Conservation (phyloP, 2,888 invertebrate species). For the Gastrophysa polygoni region DNA sequence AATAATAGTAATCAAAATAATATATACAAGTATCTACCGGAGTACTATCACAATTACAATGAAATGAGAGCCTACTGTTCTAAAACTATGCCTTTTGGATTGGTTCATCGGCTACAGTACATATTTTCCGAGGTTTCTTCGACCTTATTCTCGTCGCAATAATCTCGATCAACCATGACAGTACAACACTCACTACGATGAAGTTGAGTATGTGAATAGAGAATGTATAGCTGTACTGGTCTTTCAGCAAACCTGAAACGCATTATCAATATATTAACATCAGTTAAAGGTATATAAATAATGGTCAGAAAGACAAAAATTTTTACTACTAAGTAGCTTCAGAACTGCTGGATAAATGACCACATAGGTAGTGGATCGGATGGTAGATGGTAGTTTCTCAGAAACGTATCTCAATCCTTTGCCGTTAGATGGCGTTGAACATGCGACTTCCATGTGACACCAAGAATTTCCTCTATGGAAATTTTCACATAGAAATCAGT, state of each 20-base stretch:
- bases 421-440: too few relatives aligned
- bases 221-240: conserved; percentile 67
- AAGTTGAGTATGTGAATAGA: conserved; percentile 70
- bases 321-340: too few relatives aligned
- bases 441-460: too few relatives aligned
- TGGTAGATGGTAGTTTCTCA: too few relatives aligned
- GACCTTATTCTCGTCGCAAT: conserved; percentile 41
- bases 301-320: too few relatives aligned
- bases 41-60: not conserved
- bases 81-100: not conserved
- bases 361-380: too few relatives aligned
- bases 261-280: not conserved
- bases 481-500: too few relatives aligned
- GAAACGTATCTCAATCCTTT: too few relatives aligned
- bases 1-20: not conserved
- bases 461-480: too few relatives aligned
- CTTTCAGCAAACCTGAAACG: conserved; percentile 69
- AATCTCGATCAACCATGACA: conserved; percentile 68
- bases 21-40: not conserved
- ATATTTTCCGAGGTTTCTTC: not conserved
- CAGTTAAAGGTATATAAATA: too few relatives aligned
- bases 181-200: conserved; percentile 62
- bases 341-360: too few relatives aligned
- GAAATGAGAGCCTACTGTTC: not conserved
- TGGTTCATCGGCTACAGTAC: not conserved